Base-by-base conservation (phyloP, 2,797 vertebrate species). In the Sus cebifrons region DNA sequence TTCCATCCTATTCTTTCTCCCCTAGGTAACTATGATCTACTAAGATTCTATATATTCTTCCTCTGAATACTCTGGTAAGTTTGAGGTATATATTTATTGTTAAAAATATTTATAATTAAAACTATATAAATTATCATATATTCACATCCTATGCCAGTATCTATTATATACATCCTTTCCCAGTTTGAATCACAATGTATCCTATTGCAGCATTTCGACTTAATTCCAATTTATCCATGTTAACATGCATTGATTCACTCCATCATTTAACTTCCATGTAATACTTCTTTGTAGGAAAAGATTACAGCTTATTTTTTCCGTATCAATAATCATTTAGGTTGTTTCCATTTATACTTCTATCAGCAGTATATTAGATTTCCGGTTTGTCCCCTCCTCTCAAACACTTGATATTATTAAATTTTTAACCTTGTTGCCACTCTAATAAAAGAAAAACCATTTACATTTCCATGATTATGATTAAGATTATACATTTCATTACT, bases 61-160 rank as follows among this genome's bases (percentile, higher is more conserved):
- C 23, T 85, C 5, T 92, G 44, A 8, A 52, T 56, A n/a, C 40
- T 86, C 54, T 77, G 75, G 16, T 89, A 95, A 81, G 32, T 89
- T 94, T 95, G 67, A 95, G 27, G 68, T 64, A 87, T 68, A 68
- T 70, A 68, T 89, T 85, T 86, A 20, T 20, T 73, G 6, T 77
- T 79, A 79, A 79, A 79, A 60, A 79, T 79, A 60, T 23, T 79
- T 58, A 79, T 79, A 78, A 78, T 78, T 84, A 40, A 96, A 89
- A 60, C 56, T 83, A 60, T 58, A 44, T 67, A 70, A 65, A 56
- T 83, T 58, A 56, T 78, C 52, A 9, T 58, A 32, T 36, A 56
- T 56, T 56, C 44, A 49, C 44, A 49, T 56, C 12, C 54, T 15
- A 56, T 56, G 11, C 54, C 54, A 49, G 27, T 20, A 70, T 71